Percentiles rank a stretch among this genome's conserved stretches.
phyloP scores from a whole-genome alignment of 2,113 vertebrate genomes.

The Orcinus orca region DNA sequence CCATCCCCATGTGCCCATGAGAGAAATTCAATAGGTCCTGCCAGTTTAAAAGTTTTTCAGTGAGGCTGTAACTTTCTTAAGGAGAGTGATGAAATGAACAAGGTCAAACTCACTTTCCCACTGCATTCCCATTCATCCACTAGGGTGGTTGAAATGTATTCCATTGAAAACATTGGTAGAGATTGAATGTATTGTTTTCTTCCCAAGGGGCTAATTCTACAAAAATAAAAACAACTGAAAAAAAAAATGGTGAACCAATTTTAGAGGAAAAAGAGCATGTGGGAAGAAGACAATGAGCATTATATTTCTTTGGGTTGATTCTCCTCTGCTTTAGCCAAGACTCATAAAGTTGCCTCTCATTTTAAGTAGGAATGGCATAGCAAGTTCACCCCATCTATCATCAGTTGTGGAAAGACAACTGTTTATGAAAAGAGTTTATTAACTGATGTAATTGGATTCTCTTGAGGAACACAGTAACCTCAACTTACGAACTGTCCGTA shows the following conservation, averaged over 20 bases:
- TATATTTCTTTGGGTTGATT: neutral
- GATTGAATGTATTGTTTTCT: neutral
- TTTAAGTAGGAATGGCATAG: neutral
- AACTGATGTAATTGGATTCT: constrained; percentile 10
- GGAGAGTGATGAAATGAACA: neutral
- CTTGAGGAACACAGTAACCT: constrained; percentile 10
- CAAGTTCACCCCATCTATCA: neutral
- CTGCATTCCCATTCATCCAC: neutral
- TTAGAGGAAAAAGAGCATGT: neutral
- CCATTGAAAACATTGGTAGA: neutral
- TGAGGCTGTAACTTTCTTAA: neutral
- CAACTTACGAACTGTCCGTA: neutral
- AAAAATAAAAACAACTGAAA: neutral
- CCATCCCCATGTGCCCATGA: neutral
- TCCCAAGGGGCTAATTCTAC: neutral
- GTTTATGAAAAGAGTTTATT: constrained; percentile 35
- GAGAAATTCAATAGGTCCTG: neutral
- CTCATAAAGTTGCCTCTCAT: neutral
- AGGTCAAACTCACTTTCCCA: neutral
- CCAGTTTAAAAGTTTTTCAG: neutral
- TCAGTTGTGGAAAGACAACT: neutral
- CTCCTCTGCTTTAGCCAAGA: neutral
- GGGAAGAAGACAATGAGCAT: neutral
- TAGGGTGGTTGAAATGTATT: neutral
- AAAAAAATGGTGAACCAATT: neutral